Percentiles rank a stretch among this genome's conserved stretches.
Conservation (phyloP, 2,113 vertebrate genomes). For the Sorex fumeus region DNA sequence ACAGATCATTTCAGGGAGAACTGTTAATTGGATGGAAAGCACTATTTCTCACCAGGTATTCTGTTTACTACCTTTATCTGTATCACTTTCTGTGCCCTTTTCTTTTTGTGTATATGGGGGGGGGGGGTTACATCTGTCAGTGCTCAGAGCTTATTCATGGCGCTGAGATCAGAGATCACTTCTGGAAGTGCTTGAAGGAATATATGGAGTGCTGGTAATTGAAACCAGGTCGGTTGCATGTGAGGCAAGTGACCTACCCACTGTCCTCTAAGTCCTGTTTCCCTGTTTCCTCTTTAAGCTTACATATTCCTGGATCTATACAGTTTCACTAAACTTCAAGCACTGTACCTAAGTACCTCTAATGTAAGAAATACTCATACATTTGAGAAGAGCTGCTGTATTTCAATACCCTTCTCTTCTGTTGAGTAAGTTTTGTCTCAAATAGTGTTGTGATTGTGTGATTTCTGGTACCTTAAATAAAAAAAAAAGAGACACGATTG, state of each 20-base stretch:
- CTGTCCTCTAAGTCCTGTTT: background rate
- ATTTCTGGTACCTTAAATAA: background rate
- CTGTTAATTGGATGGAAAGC: background rate
- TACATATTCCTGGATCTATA: background rate
- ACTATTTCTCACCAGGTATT: background rate
- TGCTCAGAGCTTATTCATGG: too few species aligned
- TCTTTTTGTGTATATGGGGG: too few species aligned
- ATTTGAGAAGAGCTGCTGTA: background rate
- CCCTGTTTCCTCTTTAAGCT: background rate
- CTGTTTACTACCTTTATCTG: background rate
- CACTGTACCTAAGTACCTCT: fast-evolving
- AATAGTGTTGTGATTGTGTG: slow-evolving; percentile 34
- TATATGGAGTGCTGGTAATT: too few species aligned
- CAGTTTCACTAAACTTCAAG: background rate
- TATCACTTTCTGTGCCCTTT: fast-evolving
- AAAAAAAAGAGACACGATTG: background rate
- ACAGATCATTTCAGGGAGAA: slow-evolving; percentile 25
- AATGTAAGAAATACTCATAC: background rate
- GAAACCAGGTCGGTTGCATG: too few species aligned
- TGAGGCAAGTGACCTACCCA: too few species aligned
- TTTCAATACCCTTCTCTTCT: background rate
- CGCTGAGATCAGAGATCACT: too few species aligned
- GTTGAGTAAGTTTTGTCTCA: slow-evolving; percentile 5
- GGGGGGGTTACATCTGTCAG: too few species aligned
- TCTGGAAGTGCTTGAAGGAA: too few species aligned